Percentiles rank a stretch among this genome's conserved stretches.
Conservation (phyloP, 2,888 invertebrate genomes). For the Eulithis prunata region DNA sequence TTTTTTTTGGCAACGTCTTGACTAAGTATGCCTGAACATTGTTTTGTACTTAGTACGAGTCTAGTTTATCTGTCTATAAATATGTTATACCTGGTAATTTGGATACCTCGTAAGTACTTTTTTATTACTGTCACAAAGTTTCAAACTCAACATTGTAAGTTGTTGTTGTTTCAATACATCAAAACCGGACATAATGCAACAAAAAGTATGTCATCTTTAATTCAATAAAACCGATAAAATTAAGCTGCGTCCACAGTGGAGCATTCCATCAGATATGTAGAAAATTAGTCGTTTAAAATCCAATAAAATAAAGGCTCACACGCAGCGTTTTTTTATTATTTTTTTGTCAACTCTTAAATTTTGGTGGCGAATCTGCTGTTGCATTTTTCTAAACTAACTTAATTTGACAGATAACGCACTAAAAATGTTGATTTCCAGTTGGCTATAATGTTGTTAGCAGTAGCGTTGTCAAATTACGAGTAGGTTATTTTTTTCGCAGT, state of each 20-base stretch:
- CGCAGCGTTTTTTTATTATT: background rate
- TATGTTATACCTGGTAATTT: no score
- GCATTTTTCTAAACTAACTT: background rate
- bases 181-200: constrained; percentile 24
- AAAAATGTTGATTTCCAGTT: no score
- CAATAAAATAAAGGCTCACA: constrained; percentile 1
- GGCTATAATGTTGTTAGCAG: no score
- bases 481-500: no score
- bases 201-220: constrained; percentile 31
- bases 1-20: no score
- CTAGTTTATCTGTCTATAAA: no score
- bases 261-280: background rate
- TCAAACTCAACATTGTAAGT: constrained; percentile 17
- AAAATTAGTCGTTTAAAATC: constrained; percentile 7
- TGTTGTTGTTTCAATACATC: constrained; percentile 12
- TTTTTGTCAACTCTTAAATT: background rate
- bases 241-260: constrained; percentile 18
- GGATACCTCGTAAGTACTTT: no score
- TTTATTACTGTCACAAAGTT: constrained; percentile 28
- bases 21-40: no score
- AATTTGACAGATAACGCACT: no score
- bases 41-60: no score
- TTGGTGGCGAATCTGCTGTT: background rate
- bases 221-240: constrained; percentile 32
- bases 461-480: no score